Percentiles rank a stretch among this genome's conserved stretches.
Evolutionary conservation across 2,888 invertebrate species (phyloP).

Genomic region (Onchidella celtica): DNA sequence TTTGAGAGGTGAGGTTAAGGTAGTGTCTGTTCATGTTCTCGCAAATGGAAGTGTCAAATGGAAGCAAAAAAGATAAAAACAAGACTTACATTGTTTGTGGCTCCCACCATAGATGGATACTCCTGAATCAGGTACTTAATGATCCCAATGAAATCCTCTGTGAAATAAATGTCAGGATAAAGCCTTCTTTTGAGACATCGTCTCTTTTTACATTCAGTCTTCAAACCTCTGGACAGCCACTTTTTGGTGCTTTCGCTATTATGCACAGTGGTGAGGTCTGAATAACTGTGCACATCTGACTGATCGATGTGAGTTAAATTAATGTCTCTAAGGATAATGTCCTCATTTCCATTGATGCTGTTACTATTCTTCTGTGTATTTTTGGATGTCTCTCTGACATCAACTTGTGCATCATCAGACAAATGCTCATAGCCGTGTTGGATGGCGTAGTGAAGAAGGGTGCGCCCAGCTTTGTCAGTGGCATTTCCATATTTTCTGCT

Average conservation of each 20-base stretch:
- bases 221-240: not conserved
- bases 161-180: not conserved
- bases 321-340: slow-evolving; percentile 35
- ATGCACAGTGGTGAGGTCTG: slow-evolving; percentile 9
- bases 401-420: not conserved
- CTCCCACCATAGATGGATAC: slow-evolving; percentile 39
- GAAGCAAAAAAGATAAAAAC: no score
- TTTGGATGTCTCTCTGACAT: not conserved
- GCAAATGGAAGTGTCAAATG: no score
- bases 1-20: no score
- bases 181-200: slow-evolving; percentile 17
- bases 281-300: not conserved
- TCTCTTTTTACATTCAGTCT: slow-evolving; percentile 20
- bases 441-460: slow-evolving; percentile 75
- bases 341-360: slow-evolving; percentile 15
- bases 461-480: slow-evolving; percentile 74
- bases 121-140: slow-evolving; percentile 39
- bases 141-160: slow-evolving; percentile 35
- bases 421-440: slow-evolving; percentile 57
- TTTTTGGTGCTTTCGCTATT: not conserved
- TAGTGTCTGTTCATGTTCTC: no score
- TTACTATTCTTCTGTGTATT: not conserved
- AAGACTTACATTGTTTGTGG: slow-evolving; percentile 42
- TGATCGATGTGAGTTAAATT: not conserved
- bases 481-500: slow-evolving; percentile 67